These are phyloP conservation scores for Trigoniulus corallinus DNA, from an alignment of 1,140 invertebrate genomes.

Conservation along the genomic window DNA sequence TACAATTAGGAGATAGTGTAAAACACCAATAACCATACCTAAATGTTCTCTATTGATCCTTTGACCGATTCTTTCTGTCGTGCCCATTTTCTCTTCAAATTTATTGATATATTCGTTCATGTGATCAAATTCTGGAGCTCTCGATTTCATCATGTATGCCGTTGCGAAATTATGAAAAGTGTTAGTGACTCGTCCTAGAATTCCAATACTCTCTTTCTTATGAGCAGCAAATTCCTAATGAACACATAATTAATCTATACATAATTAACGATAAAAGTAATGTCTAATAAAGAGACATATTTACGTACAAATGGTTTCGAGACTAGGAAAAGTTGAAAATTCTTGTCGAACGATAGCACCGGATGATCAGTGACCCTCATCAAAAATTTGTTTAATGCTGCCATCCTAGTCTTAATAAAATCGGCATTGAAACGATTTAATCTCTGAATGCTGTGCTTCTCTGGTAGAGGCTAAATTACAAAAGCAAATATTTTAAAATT, in stretches of 20 bases:
- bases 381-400: constrained; percentile 49
- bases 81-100: constrained; percentile 42
- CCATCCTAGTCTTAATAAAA: constrained; percentile 50
- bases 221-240: constrained; percentile 47
- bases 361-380: constrained; percentile 46
- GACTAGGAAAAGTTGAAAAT: constrained; percentile 48
- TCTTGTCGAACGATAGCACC: constrained; percentile 48
- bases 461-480: constrained; percentile 46
- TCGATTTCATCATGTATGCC: constrained; percentile 37
- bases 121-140: constrained; percentile 43
- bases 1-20: constrained; percentile 19
- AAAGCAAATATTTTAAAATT: too few species aligned
- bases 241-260: neutral
- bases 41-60: constrained; percentile 48
- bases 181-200: constrained; percentile 37
- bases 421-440: constrained; percentile 56
- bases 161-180: constrained; percentile 41
- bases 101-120: constrained; percentile 42
- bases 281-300: neutral
- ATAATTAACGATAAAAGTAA: neutral
- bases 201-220: constrained; percentile 39
- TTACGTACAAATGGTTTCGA: constrained; percentile 39
- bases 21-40: constrained; percentile 25
- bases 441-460: constrained; percentile 49
- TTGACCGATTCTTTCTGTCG: constrained; percentile 45